A percentile compares a stretch with the other conserved stretches of the same genome.
phyloP scores from a whole-genome alignment of 2,113 vertebrate genomes.

The Marmota flaviventris region DNA sequence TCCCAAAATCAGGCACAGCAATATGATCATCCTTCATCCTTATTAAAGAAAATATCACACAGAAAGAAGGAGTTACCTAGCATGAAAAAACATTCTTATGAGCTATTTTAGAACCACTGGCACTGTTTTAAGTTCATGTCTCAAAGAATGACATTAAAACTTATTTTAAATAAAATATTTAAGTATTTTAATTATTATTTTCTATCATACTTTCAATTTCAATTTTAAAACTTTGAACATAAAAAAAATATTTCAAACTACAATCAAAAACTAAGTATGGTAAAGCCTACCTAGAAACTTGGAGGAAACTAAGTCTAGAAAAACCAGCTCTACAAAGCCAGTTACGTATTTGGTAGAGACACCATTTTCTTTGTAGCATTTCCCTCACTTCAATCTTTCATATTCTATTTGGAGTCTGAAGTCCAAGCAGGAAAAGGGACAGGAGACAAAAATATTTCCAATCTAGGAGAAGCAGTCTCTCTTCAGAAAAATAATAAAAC shows the following conservation, averaged over 20 bases:
- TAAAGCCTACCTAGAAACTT: background rate
- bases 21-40: background rate
- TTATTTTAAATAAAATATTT: slow-evolving; percentile 38
- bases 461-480: background rate
- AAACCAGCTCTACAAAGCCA: background rate
- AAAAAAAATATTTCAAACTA: background rate
- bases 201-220: background rate
- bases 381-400: background rate
- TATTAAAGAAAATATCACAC: background rate
- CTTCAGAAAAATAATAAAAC: background rate
- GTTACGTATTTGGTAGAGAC: background rate
- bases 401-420: background rate
- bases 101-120: background rate
- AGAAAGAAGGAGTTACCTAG: background rate
- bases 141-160: background rate
- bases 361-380: background rate
- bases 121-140: background rate
- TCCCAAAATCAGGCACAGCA: background rate
- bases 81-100: background rate
- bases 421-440: background rate
- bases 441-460: background rate
- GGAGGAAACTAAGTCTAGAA: background rate
- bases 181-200: background rate
- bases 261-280: background rate
- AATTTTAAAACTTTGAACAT: background rate